Evolutionary conservation across 1,140 invertebrate genomes (phyloP), one percentile per base, ranked within the genome.

Genomic region (Pseudomyrmex gracilis): DNA sequence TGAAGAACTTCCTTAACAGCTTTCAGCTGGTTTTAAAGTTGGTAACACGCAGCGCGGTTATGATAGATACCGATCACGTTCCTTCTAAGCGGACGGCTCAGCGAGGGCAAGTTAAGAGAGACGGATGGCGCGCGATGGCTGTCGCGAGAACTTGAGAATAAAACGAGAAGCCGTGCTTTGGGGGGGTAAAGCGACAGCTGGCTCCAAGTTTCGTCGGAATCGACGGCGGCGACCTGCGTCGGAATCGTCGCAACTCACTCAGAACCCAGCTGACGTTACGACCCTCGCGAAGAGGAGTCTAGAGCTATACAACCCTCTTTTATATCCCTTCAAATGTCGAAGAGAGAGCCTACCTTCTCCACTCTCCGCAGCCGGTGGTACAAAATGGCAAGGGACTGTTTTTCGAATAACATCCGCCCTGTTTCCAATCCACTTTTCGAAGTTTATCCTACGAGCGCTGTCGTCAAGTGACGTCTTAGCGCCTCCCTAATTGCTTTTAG

Each of bases 221-320:
- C 88, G 74, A 84, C 83, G 78, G 43, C 47, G 47, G 45, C 43
- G 71, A 87, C 45, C 85, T 51, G 47, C 12, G 55, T 55, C 24
- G 47, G 57, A 64, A 89, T 83, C 82, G 58, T 87, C 86, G 85
- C 86, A 83, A 90, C 89, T 90, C 88, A 89, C 88, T 86, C 86
- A 82, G 51, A 66, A 64, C 66, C 89, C 89, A 90, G 89, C 89
- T 90, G 89, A 90, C 89, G 86, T 90, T 88, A 85, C 82, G 84
- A 85, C 67, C 87, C 73, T 73, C 12, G 10, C 53, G 7, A 74
- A 58, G 70, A 87, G 84, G 73, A 86, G 57, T 74, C 45, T 43
- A 68, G 49, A n/a, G 61, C 53, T 71, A 76, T 84, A 64, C 57
- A 34, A 34, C 80, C 73, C 53, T 76, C 83, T 60, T 80, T 71